Percentiles rank a stretch among this genome's conserved stretches.
Conservation (phyloP, 2,888 invertebrate genomes). For the Cantharis flavilabris region DNA sequence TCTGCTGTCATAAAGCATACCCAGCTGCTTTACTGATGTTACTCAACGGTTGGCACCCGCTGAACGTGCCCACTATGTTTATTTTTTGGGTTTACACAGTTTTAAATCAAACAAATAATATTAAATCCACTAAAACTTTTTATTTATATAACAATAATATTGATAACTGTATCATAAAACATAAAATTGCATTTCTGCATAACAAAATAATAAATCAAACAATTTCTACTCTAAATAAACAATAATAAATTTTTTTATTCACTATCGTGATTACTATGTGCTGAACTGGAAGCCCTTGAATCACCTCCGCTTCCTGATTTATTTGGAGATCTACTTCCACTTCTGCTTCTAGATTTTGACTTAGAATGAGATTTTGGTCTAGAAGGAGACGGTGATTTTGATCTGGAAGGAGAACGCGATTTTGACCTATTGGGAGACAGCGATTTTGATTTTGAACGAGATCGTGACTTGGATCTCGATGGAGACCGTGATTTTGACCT, state of each 20-base stretch:
- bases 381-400: slow-evolving; percentile 7
- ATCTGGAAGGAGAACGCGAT: slow-evolving; percentile 28
- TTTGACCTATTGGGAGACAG: slow-evolving; percentile 38
- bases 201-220: not conserved
- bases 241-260: slow-evolving; percentile 2
- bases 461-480: slow-evolving; percentile 41
- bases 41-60: no score
- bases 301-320: slow-evolving; percentile 20
- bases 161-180: not conserved
- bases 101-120: not conserved
- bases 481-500: slow-evolving; percentile 43
- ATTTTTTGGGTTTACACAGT: no score
- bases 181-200: not conserved
- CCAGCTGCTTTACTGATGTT: no score
- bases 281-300: slow-evolving; percentile 28
- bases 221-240: not conserved
- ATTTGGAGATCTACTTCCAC: slow-evolving; percentile 13
- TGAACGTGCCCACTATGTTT: no score
- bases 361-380: slow-evolving; percentile 36
- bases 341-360: slow-evolving; percentile 40
- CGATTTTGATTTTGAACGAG: slow-evolving; percentile 45
- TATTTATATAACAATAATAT: not conserved
- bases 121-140: not conserved
- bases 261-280: slow-evolving; percentile 17
- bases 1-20: no score